Conservation (phyloP, 2,797 vertebrate genomes). For the Meriones psammophilus region DNA sequence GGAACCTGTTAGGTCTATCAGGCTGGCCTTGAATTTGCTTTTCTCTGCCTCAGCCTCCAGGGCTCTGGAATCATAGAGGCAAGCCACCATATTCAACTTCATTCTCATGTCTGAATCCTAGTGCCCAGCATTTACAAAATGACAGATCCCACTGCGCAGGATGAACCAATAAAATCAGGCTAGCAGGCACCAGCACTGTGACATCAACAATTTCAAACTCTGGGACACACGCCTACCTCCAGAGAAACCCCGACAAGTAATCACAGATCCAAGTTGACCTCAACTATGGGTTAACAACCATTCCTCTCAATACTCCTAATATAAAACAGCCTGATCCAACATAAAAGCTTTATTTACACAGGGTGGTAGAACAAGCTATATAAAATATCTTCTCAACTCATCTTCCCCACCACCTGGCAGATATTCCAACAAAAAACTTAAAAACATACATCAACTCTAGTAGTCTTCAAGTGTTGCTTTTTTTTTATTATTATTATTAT, state of each 20-base stretch:
- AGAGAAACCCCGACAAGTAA: neutral
- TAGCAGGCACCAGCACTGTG: neutral
- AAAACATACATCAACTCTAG: too few relatives aligned
- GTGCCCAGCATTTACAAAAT: neutral
- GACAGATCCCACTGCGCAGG: neutral
- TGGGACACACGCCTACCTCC: neutral
- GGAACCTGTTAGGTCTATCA: neutral
- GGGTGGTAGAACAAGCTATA: neutral
- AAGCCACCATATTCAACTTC: neutral
- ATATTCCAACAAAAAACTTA: neutral
- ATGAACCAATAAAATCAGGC: neutral
- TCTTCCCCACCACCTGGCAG: neutral
- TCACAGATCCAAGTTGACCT: too few relatives aligned
- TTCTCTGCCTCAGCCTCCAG: neutral
- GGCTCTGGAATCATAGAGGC: too few relatives aligned
- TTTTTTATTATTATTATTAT: too few relatives aligned
- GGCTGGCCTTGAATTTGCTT: neutral
- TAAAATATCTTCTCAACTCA: constrained; percentile 15
- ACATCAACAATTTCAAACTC: neutral
- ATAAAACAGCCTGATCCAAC: neutral
- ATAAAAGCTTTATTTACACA: neutral
- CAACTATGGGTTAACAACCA: neutral
- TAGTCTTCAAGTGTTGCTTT: too few relatives aligned
- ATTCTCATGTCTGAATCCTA: neutral
- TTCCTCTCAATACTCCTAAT: neutral